Evolutionary conservation across 2,113 vertebrate genomes (phyloP).

Genomic region (Phyllostomus hastatus): DNA sequence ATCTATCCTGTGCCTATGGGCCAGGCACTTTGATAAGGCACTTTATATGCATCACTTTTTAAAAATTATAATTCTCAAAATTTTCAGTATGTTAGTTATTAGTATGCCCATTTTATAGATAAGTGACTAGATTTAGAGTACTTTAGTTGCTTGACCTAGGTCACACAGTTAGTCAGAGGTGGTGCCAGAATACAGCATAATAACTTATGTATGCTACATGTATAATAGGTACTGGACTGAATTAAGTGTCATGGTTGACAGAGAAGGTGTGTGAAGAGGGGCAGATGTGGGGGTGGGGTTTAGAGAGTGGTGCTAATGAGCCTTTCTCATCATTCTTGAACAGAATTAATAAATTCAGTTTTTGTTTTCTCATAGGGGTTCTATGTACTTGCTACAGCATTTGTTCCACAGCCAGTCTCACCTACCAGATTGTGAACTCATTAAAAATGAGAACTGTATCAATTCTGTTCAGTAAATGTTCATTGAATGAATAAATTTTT

Average conservation of each 20-base stretch:
- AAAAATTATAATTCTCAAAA: neutral
- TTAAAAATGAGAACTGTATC: neutral
- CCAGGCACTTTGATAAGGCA: neutral
- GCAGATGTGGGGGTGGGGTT: neutral
- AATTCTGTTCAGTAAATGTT: neutral
- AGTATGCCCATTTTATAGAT: neutral
- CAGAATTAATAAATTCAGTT: neutral
- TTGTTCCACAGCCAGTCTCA: neutral
- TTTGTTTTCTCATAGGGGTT: neutral
- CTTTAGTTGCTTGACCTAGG: neutral
- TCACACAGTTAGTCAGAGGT: neutral
- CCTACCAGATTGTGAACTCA: neutral
- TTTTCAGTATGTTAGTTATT: neutral
- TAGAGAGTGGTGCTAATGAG: neutral
- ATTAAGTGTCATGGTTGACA: neutral
- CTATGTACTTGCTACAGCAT: neutral
- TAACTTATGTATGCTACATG: neutral
- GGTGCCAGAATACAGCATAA: neutral
- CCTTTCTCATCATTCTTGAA: neutral
- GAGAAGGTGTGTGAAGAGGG: neutral
- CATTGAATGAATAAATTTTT: constrained; percentile 43
- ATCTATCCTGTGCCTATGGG: neutral
- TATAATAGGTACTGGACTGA: neutral
- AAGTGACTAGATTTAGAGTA: neutral
- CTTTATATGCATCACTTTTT: neutral